Evolutionary conservation across 2,797 vertebrate species (phyloP), one percentile per base, ranked within the genome.

Genomic region (Rhynchonycteris naso): DNA sequence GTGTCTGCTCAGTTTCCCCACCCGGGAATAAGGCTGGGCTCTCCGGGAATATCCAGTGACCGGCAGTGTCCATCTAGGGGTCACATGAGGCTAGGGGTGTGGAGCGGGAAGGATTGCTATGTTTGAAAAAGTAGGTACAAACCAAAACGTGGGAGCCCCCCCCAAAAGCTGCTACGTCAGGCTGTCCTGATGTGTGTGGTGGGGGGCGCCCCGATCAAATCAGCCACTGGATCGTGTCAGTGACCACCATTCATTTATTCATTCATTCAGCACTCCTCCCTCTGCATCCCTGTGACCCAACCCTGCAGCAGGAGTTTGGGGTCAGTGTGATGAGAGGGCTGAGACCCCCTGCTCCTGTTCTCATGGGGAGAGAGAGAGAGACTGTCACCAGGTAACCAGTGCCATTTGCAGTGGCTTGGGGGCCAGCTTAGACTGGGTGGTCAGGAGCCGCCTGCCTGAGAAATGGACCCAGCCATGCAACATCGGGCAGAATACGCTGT

Each of bases 341-440:
- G n/a, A 18, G 5, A 21, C 38, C 22, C 15, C 7, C 61, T 3
- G 38, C 26, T 16, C 22, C 21, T 2, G 3, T n/a, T 22, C 21
- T 47, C 58, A 1, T 30, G 24, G n/a, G n/a, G n/a, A n/a, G n/a
- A 9, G 12, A 28, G 43, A n/a, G 56, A 14, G 38, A 43, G 26
- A 47, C 19, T 4, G 2, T 47, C 68, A n/a, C 28, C 21, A 22
- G 22, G 69, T 19, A n/a, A 52, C 16, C 47, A 28, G 28, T 0
- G 3, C 10, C 33, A 24, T 26, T n/a, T 13, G 0, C 35, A 50
- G 68, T 1, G 7, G 18, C 59, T 65, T 2, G 1, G 3, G 10
- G 58, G 30, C 79, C 79, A 43, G 7, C 24, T 28, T 19, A 21
- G 38, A 21, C 38, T 7, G 58, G 12, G 66, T 1, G 18, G 63